Base-by-base conservation (phyloP, 1,140 invertebrate genomes). In the Sweltsa coloradensis region DNA sequence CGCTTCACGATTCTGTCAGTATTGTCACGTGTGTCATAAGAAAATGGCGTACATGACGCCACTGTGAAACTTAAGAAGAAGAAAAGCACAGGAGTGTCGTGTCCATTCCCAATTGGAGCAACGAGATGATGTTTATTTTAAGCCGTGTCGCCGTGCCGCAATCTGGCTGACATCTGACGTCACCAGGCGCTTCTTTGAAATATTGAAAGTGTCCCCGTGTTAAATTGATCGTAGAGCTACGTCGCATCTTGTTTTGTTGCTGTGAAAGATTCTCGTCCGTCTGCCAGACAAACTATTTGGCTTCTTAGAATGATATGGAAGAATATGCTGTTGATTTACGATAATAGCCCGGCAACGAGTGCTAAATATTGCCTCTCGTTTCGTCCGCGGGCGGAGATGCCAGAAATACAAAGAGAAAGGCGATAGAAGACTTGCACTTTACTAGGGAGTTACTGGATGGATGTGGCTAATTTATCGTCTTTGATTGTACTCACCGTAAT, bases 241-340 rank as follows among this genome's bases (percentile, higher is more conserved):
- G n/a, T n/a, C n/a, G n/a, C n/a, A n/a, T n/a, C n/a, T n/a, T n/a
- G n/a, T n/a, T n/a, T n/a, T n/a, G n/a, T n/a, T n/a, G n/a, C n/a
- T n/a, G n/a, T n/a, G n/a, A n/a, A n/a, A n/a, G n/a, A n/a, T n/a
- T n/a, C n/a, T n/a, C n/a, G n/a, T n/a, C n/a, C n/a, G n/a, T n/a
- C n/a, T n/a, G 40, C 22, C 13, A 41, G 40, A 21, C 40, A 41
- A 24, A 14, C 25, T 31, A 22, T 18, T 18, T 26, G 40, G 6
- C 42, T 44, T n/a, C 29, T 22, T 22, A 45, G 24, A 51, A 46
- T 44, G 49, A 41, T 51, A 43, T 51, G 45, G 50, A 51, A 51
- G 46, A 51, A 48, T 51, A 41, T 47, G 22, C 34, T 43, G 41
- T 37, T 52, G 51, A 52, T 52, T 52, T 52, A 52, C 51, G 47